Evolutionary conservation across 2,113 vertebrate species (phyloP).

Genomic region (Lampris megalopsis): DNA sequence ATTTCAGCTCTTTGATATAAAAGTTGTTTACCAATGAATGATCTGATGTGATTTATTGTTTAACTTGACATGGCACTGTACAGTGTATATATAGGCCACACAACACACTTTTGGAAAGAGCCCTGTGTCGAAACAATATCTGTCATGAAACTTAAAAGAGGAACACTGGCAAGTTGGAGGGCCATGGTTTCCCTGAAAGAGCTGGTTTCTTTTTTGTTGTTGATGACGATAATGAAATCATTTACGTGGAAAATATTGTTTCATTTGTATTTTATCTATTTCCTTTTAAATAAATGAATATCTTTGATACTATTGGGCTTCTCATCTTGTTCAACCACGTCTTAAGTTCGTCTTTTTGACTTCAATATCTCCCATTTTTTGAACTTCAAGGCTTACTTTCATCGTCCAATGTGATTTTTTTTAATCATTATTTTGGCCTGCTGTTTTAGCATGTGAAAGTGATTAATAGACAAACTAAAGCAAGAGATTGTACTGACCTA

Average conservation of each 20-base stretch:
- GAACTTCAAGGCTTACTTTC: constrained; percentile 46
- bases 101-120: constrained; percentile 63
- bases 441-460: not conserved
- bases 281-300: constrained; percentile 79
- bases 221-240: constrained; percentile 68
- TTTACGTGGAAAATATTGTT: constrained; percentile 70
- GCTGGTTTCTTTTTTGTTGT: constrained; percentile 50
- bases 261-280: constrained; percentile 73
- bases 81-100: constrained; percentile 62
- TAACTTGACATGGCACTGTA: constrained; percentile 76
- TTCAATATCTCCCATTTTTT: constrained; percentile 23
- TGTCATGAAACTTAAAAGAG: constrained; percentile 54
- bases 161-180: constrained; percentile 44
- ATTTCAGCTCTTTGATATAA: constrained; percentile 73
- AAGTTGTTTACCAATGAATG: constrained; percentile 77
- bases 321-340: constrained; percentile 56
- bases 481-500: not conserved
- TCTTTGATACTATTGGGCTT: constrained; percentile 73
- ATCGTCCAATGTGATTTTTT: constrained; percentile 37
- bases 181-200: constrained; percentile 48
- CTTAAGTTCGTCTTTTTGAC: constrained; percentile 8
- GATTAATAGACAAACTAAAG: constrained; percentile 20
- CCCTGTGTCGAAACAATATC: constrained; percentile 54
- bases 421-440: not conserved
- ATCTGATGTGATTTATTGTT: constrained; percentile 79